phyloP scores from a whole-genome alignment of 2,113 vertebrate genomes.

The Ia io region DNA sequence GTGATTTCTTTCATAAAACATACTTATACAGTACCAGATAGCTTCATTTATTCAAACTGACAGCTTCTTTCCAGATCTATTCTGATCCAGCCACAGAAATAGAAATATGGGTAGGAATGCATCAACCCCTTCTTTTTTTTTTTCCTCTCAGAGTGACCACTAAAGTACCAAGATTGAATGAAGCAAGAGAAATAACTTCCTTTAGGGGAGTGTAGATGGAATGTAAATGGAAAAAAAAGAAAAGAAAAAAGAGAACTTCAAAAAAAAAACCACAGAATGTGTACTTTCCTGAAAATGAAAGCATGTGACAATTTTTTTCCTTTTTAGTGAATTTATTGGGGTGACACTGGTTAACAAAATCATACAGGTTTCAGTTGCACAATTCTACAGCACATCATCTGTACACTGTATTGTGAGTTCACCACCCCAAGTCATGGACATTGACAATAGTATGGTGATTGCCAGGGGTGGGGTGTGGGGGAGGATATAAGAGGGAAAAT shows the following conservation, averaged over 20 bases:
- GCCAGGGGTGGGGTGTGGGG: background rate
- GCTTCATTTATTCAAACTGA: background rate
- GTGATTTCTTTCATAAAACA: background rate
- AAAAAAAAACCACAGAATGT: background rate
- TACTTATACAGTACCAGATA: background rate
- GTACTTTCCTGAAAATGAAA: background rate
- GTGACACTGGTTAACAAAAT: background rate
- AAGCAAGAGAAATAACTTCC: background rate
- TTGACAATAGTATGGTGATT: background rate
- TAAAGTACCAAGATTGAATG: background rate
- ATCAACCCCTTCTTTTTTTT: background rate
- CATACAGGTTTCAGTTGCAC: background rate
- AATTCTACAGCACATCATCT: background rate
- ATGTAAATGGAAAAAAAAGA: background rate
- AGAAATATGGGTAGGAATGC: background rate
- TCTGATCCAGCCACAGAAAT: background rate
- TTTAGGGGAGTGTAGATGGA: background rate
- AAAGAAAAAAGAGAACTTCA: background rate
- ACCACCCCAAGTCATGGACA: background rate
- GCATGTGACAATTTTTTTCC: conserved; percentile 9
- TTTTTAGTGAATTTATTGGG: background rate
- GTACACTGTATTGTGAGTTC: background rate
- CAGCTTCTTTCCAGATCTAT: background rate
- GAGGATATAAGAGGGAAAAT: background rate
- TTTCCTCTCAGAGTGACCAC: background rate